These are phyloP conservation scores for Equus przewalskii DNA, from an alignment of 2,113 vertebrate genomes.

Conservation along the genomic window DNA sequence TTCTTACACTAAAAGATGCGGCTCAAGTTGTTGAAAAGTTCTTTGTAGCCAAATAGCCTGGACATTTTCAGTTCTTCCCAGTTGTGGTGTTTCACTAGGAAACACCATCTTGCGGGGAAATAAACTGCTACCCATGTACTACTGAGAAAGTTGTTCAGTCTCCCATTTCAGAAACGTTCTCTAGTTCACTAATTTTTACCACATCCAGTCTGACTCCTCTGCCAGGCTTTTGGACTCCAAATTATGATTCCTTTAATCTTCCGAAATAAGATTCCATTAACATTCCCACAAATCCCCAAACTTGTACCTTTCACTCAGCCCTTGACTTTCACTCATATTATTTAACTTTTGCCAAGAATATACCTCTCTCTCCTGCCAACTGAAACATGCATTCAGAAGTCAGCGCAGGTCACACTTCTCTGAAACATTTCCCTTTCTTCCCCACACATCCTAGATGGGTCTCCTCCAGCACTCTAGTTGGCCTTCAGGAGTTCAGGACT, in stretches of 20 bases:
- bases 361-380: not conserved
- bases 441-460: not conserved
- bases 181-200: not conserved
- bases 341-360: not conserved
- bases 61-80: not conserved
- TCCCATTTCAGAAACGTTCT: not conserved
- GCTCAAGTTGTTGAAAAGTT: not conserved
- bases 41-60: constrained; percentile 5
- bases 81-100: not conserved
- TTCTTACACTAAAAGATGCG: not conserved
- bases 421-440: not conserved
- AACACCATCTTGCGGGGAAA: not conserved
- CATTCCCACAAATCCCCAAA: not conserved
- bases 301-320: not conserved
- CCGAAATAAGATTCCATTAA: constrained; percentile 9
- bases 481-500: not conserved
- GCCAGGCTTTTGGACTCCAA: not conserved
- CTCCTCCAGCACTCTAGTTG: no score
- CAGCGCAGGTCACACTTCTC: not conserved
- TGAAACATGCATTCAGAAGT: not conserved
- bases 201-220: not conserved
- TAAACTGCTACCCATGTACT: not conserved
- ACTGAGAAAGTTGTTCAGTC: not conserved
- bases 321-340: constrained; percentile 19
- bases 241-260: not conserved